Conservation (phyloP, 1,140 invertebrate species). For the Leptonema lineaticorne region DNA sequence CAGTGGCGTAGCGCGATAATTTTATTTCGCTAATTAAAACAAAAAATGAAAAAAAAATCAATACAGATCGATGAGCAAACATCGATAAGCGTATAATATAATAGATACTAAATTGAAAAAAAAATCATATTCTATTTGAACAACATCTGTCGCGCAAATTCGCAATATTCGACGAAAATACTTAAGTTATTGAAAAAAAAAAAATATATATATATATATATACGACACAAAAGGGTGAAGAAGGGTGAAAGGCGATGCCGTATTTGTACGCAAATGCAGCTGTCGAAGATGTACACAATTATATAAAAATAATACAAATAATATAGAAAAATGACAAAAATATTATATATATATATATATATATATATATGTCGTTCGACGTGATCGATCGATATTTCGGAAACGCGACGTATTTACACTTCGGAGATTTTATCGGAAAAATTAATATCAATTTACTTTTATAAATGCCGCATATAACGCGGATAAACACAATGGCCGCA, state of each 20-base stretch:
- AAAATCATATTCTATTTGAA: not conserved
- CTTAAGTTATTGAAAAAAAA: slow-evolving; percentile 23
- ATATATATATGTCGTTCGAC: not conserved
- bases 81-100: not conserved
- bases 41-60: no score
- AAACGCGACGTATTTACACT: not conserved
- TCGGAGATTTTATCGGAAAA: not conserved
- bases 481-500: not conserved
- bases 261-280: slow-evolving; percentile 10
- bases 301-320: no score
- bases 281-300: slow-evolving; percentile 20
- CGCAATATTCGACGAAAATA: slow-evolving; percentile 18
- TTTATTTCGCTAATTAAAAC: no score
- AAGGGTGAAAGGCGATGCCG: slow-evolving; percentile 29
- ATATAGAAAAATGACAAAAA: no score
- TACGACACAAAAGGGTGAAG: slow-evolving; percentile 17
- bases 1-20: no score
- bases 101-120: no score
- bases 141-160: slow-evolving; percentile 9
- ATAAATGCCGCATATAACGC: not conserved
- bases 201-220: no score
- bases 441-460: not conserved
- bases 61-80: no score
- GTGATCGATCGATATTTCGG: not conserved
- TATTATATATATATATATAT: not conserved